Base-by-base conservation (phyloP, 2,113 vertebrate genomes). In the Otis tarda region DNA sequence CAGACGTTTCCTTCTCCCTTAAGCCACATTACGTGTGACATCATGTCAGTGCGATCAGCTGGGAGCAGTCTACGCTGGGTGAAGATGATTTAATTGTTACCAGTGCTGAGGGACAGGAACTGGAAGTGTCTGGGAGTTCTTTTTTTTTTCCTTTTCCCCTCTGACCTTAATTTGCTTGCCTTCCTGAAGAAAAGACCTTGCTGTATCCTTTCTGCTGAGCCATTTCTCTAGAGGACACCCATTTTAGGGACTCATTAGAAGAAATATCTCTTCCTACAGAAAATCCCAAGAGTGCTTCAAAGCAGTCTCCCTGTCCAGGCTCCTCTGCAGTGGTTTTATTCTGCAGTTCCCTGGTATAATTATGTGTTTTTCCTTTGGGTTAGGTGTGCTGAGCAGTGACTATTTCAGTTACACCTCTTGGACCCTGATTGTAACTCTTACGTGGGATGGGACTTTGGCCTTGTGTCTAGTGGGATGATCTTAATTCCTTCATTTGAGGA, bases 271-370 rank as follows among this genome's bases (percentile, higher is more conserved):
- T 1, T 70, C 68, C 65, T 67, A 31, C 89, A 57, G 39, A n/a
- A 91, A 94, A 88, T 94, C 93, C 56, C 73, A 35, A 47, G 53
- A 50, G 93, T 17, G 11, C 49, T 84, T 91, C 74, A 89, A 75
- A 92, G 56, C 8, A 12, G 8, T 59, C 30, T 85, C 50, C 57
- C 33, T 63, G 43, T 41, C 68, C 50, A 41, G 49, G 71, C 41
- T 47, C 25, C 31, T 74, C 79, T 43, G 31, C 3, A 5, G 37
- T 15, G 19, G 19, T 74, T 95, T 93, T 35, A 33, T 74, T 53
- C 37, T 1, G 0, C 4, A 6, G 14, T n/a, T 84, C 60, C 49
- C 35, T 64, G 60, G 23, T 78, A 52, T 14, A 56, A 87, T 59
- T 16, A 37, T 33, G 31, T 12, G 27, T 69, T 69, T 57, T 17